Evolutionary conservation across 2,113 vertebrate genomes (phyloP), one percentile per base, ranked within the genome.

Genomic region (Numenius arquata): DNA sequence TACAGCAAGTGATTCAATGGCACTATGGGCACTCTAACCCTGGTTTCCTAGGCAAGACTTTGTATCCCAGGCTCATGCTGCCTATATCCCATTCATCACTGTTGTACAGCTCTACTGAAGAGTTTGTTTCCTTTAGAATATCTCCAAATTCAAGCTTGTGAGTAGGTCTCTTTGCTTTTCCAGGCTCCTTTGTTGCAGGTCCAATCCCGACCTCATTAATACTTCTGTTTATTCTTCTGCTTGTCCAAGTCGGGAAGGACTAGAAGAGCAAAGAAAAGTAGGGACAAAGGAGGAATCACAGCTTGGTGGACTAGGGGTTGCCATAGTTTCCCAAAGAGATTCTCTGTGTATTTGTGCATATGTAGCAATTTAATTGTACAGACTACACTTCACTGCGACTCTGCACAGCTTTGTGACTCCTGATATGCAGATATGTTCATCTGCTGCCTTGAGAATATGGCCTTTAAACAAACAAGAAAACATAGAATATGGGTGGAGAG

Each of bases 391-490:
- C 8, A 62, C 38, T 45, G 45, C 0, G 0, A 55, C 55, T 90
- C 63, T 76, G 63, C 67, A 45, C 20, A 36, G 38, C 50, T 83
- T 56, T 83, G 56, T 83, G 70, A 63, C 75, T 88, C 72, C 72
- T 59, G 12, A 52, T 78, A 71, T 16, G 41, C 67, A 93, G 72
- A 65, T 73, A 47, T 30, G 30, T 52, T 94, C 41, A 55, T 73
- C 67, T 58, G 2, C 81, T 27, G 45, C 70, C 63, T 90, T 70
- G 75, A 65, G 76, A 94, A 90, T 63, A 25, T 12, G 56, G 68
- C 47, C 83, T 94, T 95, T 89, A 84, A 93, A 81, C 78, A 91
- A 83, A 67, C 19, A 55, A 55, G 59, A 67, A 74, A 96, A 77
- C 52, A 30, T 12, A 32, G 23, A 74, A 14, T 25, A 76, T 70